A percentile compares a stretch with the other conserved stretches of the same genome.
Evolutionary conservation across 2,888 invertebrate genomes (phyloP).

Genomic region (Stenotaenia linearis): DNA sequence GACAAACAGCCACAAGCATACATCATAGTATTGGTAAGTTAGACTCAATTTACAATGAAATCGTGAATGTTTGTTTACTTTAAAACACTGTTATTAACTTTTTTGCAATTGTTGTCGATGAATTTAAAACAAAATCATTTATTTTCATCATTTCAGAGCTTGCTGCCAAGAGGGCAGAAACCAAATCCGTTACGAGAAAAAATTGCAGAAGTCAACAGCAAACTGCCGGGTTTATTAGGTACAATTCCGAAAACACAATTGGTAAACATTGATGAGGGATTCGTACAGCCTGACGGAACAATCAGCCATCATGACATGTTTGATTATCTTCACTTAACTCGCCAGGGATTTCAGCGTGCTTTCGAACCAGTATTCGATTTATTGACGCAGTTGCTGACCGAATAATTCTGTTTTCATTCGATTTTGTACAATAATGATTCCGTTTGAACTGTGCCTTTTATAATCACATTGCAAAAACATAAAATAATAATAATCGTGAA

Average conservation of each 20-base stretch:
- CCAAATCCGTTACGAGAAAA: conserved; percentile 75
- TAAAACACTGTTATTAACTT: no score
- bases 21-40: conserved; percentile 76
- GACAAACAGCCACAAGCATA: conserved; percentile 73
- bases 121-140: neutral
- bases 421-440: neutral
- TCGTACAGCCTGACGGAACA: conserved; percentile 66
- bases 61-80: no score
- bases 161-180: conserved; percentile 79
- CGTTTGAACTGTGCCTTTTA: neutral
- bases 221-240: conserved; percentile 61
- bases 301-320: conserved; percentile 88
- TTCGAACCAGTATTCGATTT: conserved; percentile 79
- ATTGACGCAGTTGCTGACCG: conserved; percentile 67
- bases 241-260: conserved; percentile 61
- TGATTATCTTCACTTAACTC: conserved; percentile 81
- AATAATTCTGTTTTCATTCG: conserved; percentile 42
- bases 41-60: neutral
- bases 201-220: conserved; percentile 66
- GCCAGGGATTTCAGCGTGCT: conserved; percentile 77
- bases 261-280: conserved; percentile 70
- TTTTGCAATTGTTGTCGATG: no score
- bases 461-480: neutral
- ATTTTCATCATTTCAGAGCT: conserved; percentile 58
- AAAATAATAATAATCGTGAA: neutral